Conservation (phyloP, 2,797 vertebrate species). For the Huso huso region DNA sequence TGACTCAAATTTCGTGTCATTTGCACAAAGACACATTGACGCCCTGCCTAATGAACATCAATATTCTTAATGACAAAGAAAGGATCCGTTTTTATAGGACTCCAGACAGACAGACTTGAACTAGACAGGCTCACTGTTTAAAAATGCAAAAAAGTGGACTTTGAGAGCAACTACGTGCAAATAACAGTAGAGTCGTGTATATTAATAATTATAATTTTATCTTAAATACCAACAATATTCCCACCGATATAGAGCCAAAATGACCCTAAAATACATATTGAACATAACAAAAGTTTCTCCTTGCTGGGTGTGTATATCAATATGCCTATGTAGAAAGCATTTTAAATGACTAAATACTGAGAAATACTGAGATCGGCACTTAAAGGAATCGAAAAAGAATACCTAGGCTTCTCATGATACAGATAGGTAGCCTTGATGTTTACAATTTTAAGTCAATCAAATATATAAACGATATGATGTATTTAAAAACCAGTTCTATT, state of each 20-base stretch:
- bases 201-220: too few relatives aligned
- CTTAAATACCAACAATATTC: too few relatives aligned
- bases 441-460: conserved; percentile 55
- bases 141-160: conserved; percentile 33
- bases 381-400: too few relatives aligned
- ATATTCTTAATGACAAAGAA: conserved; percentile 85
- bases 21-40: conserved; percentile 92
- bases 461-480: conserved; percentile 62
- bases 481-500: conserved; percentile 74
- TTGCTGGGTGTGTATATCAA: too few relatives aligned
- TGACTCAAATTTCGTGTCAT: conserved; percentile 92
- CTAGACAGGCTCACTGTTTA: conserved; percentile 39
- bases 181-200: conserved; percentile 32
- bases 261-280: too few relatives aligned
- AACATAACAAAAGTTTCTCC: too few relatives aligned
- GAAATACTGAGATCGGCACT: too few relatives aligned
- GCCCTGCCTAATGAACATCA: conserved; percentile 86
- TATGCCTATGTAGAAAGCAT: too few relatives aligned
- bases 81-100: conserved; percentile 68
- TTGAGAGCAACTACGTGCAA: conserved; percentile 25
- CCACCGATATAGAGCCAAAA: too few relatives aligned
- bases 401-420: too few relatives aligned
- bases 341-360: too few relatives aligned
- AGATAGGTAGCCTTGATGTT: too few relatives aligned
- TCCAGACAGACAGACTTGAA: conserved; percentile 55